These are phyloP conservation scores for Dendrocincla fuliginosa DNA, from an alignment of 2,797 vertebrate species.

Conservation along the genomic window DNA sequence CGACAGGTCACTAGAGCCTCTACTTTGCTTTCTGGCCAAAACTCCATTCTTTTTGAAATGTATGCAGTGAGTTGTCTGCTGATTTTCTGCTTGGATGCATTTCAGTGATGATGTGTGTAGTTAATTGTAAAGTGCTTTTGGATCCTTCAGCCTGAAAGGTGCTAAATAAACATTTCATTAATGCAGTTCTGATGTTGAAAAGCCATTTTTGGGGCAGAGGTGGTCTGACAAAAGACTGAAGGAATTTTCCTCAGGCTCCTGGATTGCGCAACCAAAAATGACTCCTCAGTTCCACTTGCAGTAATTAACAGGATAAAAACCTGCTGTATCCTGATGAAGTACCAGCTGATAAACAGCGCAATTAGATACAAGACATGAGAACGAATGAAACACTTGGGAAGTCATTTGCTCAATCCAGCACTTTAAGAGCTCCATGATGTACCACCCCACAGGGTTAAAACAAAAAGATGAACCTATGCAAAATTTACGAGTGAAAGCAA, in stretches of 20 bases:
- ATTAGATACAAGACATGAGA: not conserved
- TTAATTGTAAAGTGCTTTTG: conserved; percentile 61
- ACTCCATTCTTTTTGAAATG: not conserved
- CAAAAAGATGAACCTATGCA: not conserved
- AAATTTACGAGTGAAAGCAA: not conserved
- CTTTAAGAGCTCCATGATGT: not conserved
- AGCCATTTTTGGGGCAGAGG: conserved; percentile 44
- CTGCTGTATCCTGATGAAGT: not conserved
- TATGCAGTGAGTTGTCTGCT: conserved; percentile 30
- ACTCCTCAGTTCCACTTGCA: not conserved
- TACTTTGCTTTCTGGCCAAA: not conserved
- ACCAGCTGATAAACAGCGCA: not conserved
- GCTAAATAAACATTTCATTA: conserved; percentile 74
- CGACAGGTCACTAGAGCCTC: not conserved
- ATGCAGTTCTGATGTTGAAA: conserved; percentile 28
- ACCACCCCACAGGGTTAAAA: fast-evolving
- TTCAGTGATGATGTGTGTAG: conserved; percentile 50
- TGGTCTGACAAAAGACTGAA: not conserved
- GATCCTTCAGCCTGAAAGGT: conserved; percentile 63
- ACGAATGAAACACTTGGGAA: not conserved
- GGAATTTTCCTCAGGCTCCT: conserved; percentile 21
- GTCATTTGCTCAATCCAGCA: fast-evolving
- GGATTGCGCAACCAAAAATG: not conserved
- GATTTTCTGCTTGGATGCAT: conserved; percentile 44
- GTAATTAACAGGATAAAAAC: not conserved